Percentiles rank a stretch among this genome's conserved stretches.
These are phyloP conservation scores for Rhyzopertha dominica DNA, from an alignment of 1,140 invertebrate genomes.

Conservation along the genomic window DNA sequence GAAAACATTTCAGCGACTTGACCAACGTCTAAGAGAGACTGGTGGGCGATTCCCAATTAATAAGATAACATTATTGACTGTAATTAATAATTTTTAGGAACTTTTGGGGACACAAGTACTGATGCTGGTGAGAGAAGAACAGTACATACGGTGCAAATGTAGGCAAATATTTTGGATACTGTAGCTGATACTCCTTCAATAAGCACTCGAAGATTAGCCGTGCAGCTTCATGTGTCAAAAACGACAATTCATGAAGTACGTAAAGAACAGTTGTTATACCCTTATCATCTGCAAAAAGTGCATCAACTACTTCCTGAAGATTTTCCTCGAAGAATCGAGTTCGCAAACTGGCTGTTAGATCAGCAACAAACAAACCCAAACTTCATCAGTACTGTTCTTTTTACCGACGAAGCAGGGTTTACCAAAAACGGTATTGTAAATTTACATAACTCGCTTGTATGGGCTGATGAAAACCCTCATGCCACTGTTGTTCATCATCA, in stretches of 20 bases:
- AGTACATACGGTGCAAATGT: slow-evolving; percentile 9
- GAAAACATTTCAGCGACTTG: slow-evolving; percentile 13
- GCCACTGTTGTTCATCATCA: too few relatives aligned
- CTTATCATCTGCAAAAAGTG: slow-evolving; percentile 14
- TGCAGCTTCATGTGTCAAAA: slow-evolving; percentile 7
- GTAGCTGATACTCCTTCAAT: slow-evolving; percentile 11
- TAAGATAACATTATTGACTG: slow-evolving; percentile 14
- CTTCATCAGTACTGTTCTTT: slow-evolving; percentile 15
- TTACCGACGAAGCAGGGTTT: slow-evolving; percentile 16
- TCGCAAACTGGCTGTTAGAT: slow-evolving; percentile 12
- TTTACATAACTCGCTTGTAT: slow-evolving; percentile 16
- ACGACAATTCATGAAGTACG: slow-evolving; percentile 8
- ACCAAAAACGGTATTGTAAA: slow-evolving; percentile 13
- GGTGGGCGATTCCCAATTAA: slow-evolving; percentile 8
- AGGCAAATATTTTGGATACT: slow-evolving; percentile 14
- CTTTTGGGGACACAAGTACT: slow-evolving; percentile 8
- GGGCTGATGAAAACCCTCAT: slow-evolving; percentile 14
- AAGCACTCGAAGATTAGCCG: slow-evolving; percentile 10
- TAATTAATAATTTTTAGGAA: slow-evolving; percentile 9
- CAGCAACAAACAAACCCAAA: slow-evolving; percentile 13
- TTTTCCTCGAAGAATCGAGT: slow-evolving; percentile 19
- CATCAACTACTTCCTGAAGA: slow-evolving; percentile 16
- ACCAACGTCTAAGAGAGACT: slow-evolving; percentile 14
- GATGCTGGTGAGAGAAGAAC: slow-evolving; percentile 12
- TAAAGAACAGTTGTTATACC: slow-evolving; percentile 16